phyloP scores from a whole-genome alignment of 2,888 invertebrate species.

The Drosophila mettleri region DNA sequence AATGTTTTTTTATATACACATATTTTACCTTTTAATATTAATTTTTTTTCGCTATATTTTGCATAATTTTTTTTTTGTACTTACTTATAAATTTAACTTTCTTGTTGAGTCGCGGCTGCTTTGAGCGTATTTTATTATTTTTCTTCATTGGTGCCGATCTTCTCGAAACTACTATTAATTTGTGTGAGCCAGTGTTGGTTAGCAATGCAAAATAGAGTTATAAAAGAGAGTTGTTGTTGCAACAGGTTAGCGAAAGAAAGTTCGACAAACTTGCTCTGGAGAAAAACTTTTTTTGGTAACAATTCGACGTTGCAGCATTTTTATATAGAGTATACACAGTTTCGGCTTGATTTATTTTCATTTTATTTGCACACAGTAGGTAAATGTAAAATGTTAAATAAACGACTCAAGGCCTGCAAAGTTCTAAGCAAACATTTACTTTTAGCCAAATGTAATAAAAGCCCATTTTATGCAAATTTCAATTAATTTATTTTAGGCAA shows the following conservation, averaged over 20 bases:
- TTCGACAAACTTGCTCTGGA: not conserved
- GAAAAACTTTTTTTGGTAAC: constrained; percentile 50
- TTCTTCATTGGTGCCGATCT: constrained; percentile 91
- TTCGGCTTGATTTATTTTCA: not conserved
- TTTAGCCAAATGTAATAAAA: constrained; percentile 20
- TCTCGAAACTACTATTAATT: constrained; percentile 78
- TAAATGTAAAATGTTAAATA: constrained; percentile 3
- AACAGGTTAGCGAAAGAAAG: constrained; percentile 19
- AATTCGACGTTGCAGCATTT: constrained; percentile 37
- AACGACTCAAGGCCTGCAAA: not conserved
- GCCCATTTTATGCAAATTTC: constrained; percentile 7
- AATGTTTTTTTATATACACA: no score
- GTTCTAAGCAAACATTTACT: not conserved
- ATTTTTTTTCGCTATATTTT: not conserved
- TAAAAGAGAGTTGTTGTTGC: constrained; percentile 23
- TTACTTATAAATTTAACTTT: constrained; percentile 96
- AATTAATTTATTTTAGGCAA: constrained; percentile 16
- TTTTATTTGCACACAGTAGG: constrained; percentile 1
- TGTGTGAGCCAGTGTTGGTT: constrained; percentile 30
- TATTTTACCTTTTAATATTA: no score
- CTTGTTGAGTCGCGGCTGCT: constrained; percentile 90
- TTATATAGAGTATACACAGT: not conserved
- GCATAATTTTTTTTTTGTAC: constrained; percentile 85
- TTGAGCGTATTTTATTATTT: constrained; percentile 92
- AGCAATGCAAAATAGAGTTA: constrained; percentile 38